Evolutionary conservation across 1,140 invertebrate genomes (phyloP).

Genomic region (Drosophila hydei): DNA sequence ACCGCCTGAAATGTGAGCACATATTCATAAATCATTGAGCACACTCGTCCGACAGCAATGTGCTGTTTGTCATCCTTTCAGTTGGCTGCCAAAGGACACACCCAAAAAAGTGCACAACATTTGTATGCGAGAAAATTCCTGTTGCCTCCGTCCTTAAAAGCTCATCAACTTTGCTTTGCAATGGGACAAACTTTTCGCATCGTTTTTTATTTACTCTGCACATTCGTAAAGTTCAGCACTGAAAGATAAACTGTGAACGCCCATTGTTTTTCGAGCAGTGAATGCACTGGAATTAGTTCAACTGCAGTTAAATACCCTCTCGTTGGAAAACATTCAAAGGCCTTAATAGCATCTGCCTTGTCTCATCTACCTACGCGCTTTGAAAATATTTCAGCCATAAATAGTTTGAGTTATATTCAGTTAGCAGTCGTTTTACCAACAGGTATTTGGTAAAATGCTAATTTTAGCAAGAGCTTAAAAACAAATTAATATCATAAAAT

Average conservation of each 20-base stretch:
- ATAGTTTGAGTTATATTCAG: too few relatives aligned
- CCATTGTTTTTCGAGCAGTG: conserved; percentile 25
- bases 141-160: conserved; percentile 22
- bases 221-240: conserved; percentile 37
- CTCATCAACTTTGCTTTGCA: conserved; percentile 40
- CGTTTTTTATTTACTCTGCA: conserved; percentile 42
- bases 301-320: conserved; percentile 21
- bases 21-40: conserved; percentile 58
- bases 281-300: conserved; percentile 40
- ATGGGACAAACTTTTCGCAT: conserved; percentile 12
- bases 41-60: background rate
- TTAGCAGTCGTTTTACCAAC: too few relatives aligned
- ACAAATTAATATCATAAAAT: too few relatives aligned
- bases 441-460: too few relatives aligned
- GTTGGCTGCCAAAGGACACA: conserved; percentile 19
- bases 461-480: too few relatives aligned
- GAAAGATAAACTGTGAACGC: conserved; percentile 42
- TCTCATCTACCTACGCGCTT: too few relatives aligned
- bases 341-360: too few relatives aligned
- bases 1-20: conserved; percentile 23
- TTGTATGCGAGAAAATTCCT: conserved; percentile 11
- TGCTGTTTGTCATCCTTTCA: background rate
- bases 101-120: conserved; percentile 7
- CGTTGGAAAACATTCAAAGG: too few relatives aligned
- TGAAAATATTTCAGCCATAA: too few relatives aligned